A percentile compares a stretch with the other conserved stretches of the same genome.
Conservation (phyloP, 2,113 vertebrate genomes). For the Tragelaphus scriptus region DNA sequence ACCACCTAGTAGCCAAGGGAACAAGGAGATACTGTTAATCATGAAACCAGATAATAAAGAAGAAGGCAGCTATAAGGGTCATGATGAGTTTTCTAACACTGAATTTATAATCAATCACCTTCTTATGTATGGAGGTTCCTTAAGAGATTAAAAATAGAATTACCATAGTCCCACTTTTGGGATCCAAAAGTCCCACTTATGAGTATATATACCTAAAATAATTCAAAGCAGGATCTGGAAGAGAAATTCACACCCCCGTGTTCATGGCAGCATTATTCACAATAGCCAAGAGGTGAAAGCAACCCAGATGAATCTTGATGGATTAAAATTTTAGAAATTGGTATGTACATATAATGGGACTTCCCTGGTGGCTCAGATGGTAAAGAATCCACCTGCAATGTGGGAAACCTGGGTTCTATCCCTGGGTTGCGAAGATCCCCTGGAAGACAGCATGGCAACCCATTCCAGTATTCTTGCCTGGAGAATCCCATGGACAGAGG, state of each 20-base stretch:
- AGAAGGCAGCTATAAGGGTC: neutral
- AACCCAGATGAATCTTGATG: neutral
- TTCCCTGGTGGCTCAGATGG: neutral
- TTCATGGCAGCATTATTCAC: neutral
- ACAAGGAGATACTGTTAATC: neutral
- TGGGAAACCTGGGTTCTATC: neutral
- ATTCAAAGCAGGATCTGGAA: neutral
- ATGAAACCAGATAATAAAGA: neutral
- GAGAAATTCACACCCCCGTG: neutral
- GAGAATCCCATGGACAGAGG: neutral
- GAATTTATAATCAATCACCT: neutral
- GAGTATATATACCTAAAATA: neutral
- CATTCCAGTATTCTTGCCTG: neutral
- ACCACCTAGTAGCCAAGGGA: neutral
- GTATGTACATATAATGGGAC: neutral
- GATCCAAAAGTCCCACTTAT: neutral
- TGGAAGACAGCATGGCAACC: neutral
- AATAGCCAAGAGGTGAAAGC: neutral
- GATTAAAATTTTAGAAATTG: neutral
- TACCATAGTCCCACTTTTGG: neutral
- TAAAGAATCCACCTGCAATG: neutral
- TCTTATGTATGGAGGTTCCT: neutral
- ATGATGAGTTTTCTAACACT: neutral
- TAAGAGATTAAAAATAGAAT: slow-evolving; percentile 11
- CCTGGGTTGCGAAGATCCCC: neutral